Evolutionary conservation across 2,888 invertebrate species (phyloP).

Genomic region (Drosophila recens): DNA sequence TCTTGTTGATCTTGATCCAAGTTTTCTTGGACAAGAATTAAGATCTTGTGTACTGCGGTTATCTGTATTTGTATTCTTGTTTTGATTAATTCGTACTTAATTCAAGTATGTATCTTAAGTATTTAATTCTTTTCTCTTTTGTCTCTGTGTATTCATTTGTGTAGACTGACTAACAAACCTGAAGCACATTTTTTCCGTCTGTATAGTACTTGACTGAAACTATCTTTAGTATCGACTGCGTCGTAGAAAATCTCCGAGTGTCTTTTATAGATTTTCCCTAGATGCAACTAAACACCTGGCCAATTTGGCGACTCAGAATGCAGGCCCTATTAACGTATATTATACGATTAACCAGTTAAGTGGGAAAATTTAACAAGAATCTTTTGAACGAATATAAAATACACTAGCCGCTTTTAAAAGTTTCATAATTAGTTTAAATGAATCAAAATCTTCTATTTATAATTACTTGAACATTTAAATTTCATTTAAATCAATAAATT

Average conservation of each 20-base stretch:
- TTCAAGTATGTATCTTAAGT: no score
- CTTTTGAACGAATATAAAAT: not conserved
- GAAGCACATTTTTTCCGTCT: slow-evolving; percentile 8
- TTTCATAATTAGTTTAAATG: no score
- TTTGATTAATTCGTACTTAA: no score
- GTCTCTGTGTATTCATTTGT: no score
- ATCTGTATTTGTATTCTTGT: no score
- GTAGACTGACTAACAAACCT: slow-evolving; percentile 7
- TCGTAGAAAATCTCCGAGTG: not conserved
- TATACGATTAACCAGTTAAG: slow-evolving; percentile 13
- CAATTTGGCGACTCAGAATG: not conserved
- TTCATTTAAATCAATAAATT: no score
- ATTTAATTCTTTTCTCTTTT: no score
- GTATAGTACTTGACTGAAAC: not conserved
- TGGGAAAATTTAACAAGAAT: not conserved
- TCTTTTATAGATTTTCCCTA: slow-evolving; percentile 5
- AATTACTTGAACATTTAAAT: no score
- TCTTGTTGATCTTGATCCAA: no score
- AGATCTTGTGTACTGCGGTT: no score
- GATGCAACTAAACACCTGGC: not conserved
- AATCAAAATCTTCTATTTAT: no score
- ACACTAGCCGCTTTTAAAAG: not conserved
- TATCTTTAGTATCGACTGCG: slow-evolving; percentile 1
- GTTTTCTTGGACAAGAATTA: no score
- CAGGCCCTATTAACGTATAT: slow-evolving; percentile 1